Conservation (phyloP, 2,888 invertebrate genomes). For the Apocheima hispidaria region DNA sequence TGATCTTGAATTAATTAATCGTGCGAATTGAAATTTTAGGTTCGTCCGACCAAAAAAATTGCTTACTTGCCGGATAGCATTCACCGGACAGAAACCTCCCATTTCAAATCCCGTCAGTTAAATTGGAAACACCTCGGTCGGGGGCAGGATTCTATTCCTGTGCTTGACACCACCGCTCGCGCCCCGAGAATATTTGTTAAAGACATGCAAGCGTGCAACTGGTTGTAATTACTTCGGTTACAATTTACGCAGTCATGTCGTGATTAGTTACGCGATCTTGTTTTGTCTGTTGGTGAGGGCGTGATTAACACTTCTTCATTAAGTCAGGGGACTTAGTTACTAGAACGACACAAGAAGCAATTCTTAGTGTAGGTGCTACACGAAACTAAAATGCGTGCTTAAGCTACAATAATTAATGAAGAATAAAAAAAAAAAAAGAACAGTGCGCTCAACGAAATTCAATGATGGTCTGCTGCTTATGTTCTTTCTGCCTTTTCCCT, state of each 20-base stretch:
- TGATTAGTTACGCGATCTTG: constrained; percentile 53
- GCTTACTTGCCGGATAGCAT: neutral
- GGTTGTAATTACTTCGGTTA: constrained; percentile 76
- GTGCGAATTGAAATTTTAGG: no score
- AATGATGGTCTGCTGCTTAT: no score
- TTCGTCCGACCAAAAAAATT: neutral
- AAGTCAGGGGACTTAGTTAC: neutral
- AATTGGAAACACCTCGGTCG: constrained; percentile 80
- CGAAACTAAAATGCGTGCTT: no score
- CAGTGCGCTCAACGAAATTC: no score
- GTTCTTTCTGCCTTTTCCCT: no score
- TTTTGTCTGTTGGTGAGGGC: constrained; percentile 38
- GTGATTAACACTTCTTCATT: constrained; percentile 27
- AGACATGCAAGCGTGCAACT: constrained; percentile 68
- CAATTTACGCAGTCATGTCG: constrained; percentile 64
- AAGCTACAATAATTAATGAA: no score
- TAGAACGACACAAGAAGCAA: no score
- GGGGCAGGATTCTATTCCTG: constrained; percentile 78
- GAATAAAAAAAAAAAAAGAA: no score
- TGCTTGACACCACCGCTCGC: constrained; percentile 66
- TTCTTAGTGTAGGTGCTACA: no score
- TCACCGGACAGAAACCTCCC: constrained; percentile 1
- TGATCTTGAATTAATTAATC: no score
- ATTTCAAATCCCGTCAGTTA: constrained; percentile 49
- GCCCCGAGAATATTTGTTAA: constrained; percentile 66